These are phyloP conservation scores for Aphelinus certus DNA, from an alignment of 1,140 invertebrate genomes.

Conservation along the genomic window DNA sequence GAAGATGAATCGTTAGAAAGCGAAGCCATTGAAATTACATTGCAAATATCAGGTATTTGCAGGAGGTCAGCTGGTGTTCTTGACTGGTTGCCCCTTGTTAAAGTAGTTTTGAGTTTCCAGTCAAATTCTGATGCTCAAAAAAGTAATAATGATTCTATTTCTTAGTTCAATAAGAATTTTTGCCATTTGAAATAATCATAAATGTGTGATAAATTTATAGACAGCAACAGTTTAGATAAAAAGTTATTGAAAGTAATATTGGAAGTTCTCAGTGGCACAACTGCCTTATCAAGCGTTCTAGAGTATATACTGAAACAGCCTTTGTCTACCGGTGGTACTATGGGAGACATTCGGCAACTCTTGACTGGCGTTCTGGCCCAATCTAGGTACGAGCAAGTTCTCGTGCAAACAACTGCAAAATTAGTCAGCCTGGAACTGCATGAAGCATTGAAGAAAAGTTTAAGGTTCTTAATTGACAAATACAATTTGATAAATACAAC, in stretches of 20 bases:
- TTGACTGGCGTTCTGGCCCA: constrained; percentile 61
- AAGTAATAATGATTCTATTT: constrained; percentile 41
- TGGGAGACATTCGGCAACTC: constrained; percentile 61
- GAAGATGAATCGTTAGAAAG: constrained; percentile 42
- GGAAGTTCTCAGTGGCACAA: constrained; percentile 61
- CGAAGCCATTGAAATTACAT: constrained; percentile 50
- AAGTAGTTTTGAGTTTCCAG: constrained; percentile 56
- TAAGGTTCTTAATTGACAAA: background rate
- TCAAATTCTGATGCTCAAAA: constrained; percentile 51
- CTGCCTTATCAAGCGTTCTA: constrained; percentile 59
- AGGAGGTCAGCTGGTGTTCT: constrained; percentile 60
- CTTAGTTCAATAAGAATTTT: background rate
- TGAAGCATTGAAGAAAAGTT: constrained; percentile 54
- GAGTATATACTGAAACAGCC: constrained; percentile 64
- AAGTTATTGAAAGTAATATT: constrained; percentile 59
- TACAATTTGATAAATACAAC: too few species aligned
- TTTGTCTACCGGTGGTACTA: constrained; percentile 60
- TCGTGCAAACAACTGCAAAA: constrained; percentile 61
- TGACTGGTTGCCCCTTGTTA: constrained; percentile 62
- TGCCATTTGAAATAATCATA: background rate
- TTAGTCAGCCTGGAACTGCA: constrained; percentile 62
- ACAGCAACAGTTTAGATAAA: constrained; percentile 49
- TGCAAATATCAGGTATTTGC: constrained; percentile 57
- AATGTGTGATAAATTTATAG: constrained; percentile 16
- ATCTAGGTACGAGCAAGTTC: constrained; percentile 61